A percentile compares a stretch with the other conserved stretches of the same genome.
Evolutionary conservation across 2,113 vertebrate species (phyloP).

Genomic region (Chaetorhynchus papuensis): DNA sequence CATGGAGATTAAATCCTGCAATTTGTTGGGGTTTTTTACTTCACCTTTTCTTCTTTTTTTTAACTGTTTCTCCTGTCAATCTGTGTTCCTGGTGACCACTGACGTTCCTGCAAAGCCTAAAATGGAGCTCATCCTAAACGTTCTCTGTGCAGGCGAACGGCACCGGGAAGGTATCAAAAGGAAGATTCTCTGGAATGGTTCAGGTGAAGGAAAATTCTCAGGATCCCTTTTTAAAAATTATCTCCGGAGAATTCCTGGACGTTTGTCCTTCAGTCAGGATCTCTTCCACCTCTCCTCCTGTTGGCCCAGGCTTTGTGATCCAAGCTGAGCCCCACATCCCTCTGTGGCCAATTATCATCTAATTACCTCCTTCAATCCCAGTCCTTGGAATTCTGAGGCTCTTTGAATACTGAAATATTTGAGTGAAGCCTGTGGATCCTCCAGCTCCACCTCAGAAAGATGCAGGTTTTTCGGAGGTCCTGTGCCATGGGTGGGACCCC

Average conservation of each 20-base stretch:
- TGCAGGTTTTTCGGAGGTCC: background rate
- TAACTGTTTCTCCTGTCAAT: background rate
- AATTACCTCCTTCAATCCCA: background rate
- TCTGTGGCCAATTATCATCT: background rate
- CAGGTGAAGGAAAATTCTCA: background rate
- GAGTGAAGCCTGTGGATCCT: background rate
- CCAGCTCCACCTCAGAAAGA: background rate
- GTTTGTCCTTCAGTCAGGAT: background rate
- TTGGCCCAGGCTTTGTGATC: background rate
- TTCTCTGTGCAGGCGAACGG: accelerated
- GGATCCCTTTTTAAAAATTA: background rate
- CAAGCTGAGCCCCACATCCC: background rate
- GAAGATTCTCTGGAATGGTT: background rate
- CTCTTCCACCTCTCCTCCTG: background rate
- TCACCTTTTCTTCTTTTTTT: background rate
- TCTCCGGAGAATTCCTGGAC: background rate
- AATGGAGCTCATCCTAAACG: background rate
- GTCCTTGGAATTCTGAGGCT: background rate
- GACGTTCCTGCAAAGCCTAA: background rate
- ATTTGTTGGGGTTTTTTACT: background rate
- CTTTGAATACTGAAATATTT: background rate
- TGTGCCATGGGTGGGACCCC: background rate
- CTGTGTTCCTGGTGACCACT: background rate
- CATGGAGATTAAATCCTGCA: accelerated
- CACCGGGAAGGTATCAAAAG: background rate